phyloP scores from a whole-genome alignment of 1,140 invertebrate species.

The Spodoptera frugiperda region DNA sequence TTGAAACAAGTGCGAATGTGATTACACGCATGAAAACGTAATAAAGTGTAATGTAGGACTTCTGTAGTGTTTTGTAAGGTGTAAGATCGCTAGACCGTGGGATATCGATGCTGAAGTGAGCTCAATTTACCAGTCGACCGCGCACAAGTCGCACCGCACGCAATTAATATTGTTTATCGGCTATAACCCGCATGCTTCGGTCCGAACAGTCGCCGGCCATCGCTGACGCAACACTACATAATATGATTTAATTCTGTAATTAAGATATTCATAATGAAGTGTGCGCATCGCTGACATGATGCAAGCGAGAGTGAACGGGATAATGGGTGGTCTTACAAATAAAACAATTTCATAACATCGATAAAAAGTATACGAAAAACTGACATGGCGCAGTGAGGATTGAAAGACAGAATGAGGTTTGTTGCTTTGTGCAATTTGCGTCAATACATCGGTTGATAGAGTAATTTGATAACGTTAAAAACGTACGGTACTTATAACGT shows the following conservation, averaged over 20 bases:
- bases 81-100: conserved; percentile 52
- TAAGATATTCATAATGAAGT: conserved; percentile 33
- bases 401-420: too few species aligned
- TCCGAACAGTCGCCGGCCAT: background rate
- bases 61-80: background rate
- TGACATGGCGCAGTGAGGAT: too few species aligned
- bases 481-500: too few species aligned
- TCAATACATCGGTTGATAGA: too few species aligned
- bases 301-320: conserved; percentile 21
- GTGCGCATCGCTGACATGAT: conserved; percentile 18
- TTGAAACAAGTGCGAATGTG: background rate
- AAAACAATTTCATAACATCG: conserved; percentile 11
- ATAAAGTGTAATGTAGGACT: background rate
- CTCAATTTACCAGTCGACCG: conserved; percentile 63
- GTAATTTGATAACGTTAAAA: too few species aligned
- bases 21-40: background rate
- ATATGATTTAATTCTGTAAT: conserved; percentile 30
- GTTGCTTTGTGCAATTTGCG: too few species aligned
- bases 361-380: background rate
- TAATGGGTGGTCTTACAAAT: conserved; percentile 9
- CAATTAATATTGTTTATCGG: conserved; percentile 64
- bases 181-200: conserved; percentile 26
- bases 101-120: conserved; percentile 51
- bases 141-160: conserved; percentile 49
- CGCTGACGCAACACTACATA: conserved; percentile 11